phyloP scores from a whole-genome alignment of 2,888 invertebrate genomes.

The Chymomyza amoena region DNA sequence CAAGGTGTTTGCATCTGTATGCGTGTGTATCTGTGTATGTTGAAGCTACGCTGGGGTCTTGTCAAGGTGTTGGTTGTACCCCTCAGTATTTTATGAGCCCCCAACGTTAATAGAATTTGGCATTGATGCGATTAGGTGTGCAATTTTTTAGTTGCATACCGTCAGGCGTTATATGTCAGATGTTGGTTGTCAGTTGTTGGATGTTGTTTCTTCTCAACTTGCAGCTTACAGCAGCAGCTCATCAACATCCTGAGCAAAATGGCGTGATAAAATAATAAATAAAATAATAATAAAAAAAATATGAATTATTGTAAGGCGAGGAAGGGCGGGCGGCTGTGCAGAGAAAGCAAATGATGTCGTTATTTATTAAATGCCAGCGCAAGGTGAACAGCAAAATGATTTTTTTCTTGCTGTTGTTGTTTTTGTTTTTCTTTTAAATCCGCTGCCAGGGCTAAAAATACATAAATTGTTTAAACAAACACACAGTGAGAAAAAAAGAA shows the following conservation, averaged over 20 bases:
- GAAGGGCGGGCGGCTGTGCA: background rate
- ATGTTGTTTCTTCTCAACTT: background rate
- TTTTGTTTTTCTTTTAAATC: background rate
- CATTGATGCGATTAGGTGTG: constrained; percentile 48
- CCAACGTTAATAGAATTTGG: constrained; percentile 57
- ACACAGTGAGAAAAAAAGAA: background rate
- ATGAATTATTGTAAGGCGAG: no score
- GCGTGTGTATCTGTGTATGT: background rate
- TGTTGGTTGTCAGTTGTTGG: background rate
- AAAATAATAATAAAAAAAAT: background rate
- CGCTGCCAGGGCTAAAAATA: constrained; percentile 53
- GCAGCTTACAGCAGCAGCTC: background rate
- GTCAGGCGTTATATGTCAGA: constrained; percentile 25
- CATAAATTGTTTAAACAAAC: constrained; percentile 55
- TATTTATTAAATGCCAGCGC: constrained; percentile 1
- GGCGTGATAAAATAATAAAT: background rate
- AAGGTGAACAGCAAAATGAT: background rate
- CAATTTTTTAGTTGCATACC: constrained; percentile 53
- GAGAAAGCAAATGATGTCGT: background rate
- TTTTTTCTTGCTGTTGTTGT: background rate
- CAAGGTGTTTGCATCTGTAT: background rate
- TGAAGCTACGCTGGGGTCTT: background rate
- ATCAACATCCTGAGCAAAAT: background rate
- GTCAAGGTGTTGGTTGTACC: background rate
- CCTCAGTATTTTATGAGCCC: background rate